phyloP scores from a whole-genome alignment of 2,113 vertebrate species.

The Indicator maculatus region DNA sequence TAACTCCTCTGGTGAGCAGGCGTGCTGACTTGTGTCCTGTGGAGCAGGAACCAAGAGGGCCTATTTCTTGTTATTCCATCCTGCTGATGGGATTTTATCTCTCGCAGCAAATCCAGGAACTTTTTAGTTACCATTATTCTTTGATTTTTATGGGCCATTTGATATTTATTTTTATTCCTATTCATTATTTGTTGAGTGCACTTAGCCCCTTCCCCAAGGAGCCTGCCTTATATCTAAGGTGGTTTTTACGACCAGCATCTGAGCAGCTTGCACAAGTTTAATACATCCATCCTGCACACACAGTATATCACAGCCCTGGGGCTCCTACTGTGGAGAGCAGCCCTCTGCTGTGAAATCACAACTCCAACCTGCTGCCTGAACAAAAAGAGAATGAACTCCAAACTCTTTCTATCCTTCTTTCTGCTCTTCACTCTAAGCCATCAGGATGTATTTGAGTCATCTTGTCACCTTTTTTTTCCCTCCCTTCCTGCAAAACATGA shows the following conservation, averaged over 20 bases:
- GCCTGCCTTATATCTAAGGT: conserved; percentile 67
- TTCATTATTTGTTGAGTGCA: conserved; percentile 66
- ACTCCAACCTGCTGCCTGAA: neutral
- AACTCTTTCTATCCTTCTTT: neutral
- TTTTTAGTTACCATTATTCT: conserved; percentile 60
- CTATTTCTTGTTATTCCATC: conserved; percentile 28
- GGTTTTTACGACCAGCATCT: conserved; percentile 49
- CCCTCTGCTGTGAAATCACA: neutral
- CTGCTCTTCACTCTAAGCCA: neutral
- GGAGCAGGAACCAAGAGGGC: conserved; percentile 10
- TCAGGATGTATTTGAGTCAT: neutral
- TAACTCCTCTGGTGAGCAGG: conserved; percentile 55
- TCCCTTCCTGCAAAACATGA: neutral
- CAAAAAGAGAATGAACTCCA: neutral
- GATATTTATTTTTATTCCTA: conserved; percentile 66
- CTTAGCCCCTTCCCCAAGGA: conserved; percentile 60
- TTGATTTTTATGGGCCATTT: conserved; percentile 70
- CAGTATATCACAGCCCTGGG: neutral
- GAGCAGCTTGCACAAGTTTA: conserved; percentile 19
- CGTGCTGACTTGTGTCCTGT: conserved; percentile 45
- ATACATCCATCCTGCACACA: neutral
- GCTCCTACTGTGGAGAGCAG: conserved; percentile 25
- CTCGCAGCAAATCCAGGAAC: conserved; percentile 57
- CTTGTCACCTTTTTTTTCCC: neutral
- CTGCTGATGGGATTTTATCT: conserved; percentile 55